Base-by-base conservation (phyloP, 1,140 invertebrate genomes). In the Aplysia californica region DNA sequence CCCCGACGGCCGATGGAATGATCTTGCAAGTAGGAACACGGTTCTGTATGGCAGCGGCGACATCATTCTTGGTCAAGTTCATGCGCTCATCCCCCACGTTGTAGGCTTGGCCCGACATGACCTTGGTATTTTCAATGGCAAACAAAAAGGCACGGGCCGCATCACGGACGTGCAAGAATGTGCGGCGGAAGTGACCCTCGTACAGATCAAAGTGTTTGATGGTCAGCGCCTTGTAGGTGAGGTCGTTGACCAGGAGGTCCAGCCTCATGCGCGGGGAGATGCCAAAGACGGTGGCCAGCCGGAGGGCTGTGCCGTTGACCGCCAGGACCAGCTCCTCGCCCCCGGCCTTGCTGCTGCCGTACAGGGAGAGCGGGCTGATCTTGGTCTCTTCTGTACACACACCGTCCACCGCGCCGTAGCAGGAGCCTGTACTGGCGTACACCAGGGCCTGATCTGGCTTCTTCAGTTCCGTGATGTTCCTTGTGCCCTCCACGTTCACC, bases 351-450 rank as follows among this genome's bases (percentile, higher is more conserved):
- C 79, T 84, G 39, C 80, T 79, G 20, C 86, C 86, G 72, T 87
- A 87, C 33, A 83, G 50, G 2, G 86, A 85, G 1, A 87, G 74
- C 0, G 86, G 86, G 58, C 80, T 82, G 59, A 87, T 87, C 18
- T 59, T 73, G 3, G 86, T 86, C 4, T 85, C 79, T 67, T 87
- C 86, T 29, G 84, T 84, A 61, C 86, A 87, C 1, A 86, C 23
- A 0, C 83, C 84, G 10, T 85, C 82, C 2, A 86, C 84, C 21
- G 83, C 84, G 0, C 86, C 86, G 71, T 87, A 87, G 38, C 86
- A 87, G 0, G 86, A 87, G 1, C 86, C 86, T 1, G 86, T 86
- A 72, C 84, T 85, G 38, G 86, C 84, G 74, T 87, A 87, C 3
- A 87, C 79, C 26, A 87, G 35, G n/a, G 79, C 79, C 73, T 86